Evolutionary conservation across 2,113 vertebrate genomes (phyloP).

Genomic region (Nanorana parkeri): DNA sequence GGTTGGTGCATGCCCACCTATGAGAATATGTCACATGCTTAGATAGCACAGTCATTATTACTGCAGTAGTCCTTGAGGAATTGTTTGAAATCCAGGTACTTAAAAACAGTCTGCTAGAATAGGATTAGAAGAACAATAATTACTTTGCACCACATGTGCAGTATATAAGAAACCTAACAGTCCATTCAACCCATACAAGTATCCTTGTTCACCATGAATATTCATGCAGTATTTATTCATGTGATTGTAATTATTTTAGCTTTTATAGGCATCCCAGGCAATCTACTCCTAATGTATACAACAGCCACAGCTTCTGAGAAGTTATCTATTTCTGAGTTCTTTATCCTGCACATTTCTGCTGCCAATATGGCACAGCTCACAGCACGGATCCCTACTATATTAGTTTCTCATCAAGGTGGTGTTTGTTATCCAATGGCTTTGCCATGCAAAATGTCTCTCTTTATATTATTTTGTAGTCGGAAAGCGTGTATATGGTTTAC

Average conservation of each 20-base stretch:
- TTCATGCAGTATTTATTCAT: neutral
- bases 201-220: neutral
- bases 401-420: neutral
- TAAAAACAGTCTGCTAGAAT: too few relatives aligned
- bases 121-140: too few relatives aligned
- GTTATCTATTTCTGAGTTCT: neutral
- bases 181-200: too few relatives aligned
- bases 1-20: neutral
- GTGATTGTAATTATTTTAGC: neutral
- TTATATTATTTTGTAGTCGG: conserved; percentile 19
- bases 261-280: neutral
- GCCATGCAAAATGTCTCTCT: conserved; percentile 6
- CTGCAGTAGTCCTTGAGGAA: neutral
- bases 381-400: neutral
- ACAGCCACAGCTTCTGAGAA: neutral
- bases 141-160: too few relatives aligned
- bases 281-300: neutral
- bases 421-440: neutral
- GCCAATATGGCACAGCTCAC: neutral
- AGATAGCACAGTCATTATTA: neutral
- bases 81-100: too few relatives aligned
- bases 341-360: neutral
- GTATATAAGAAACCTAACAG: too few relatives aligned
- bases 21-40: neutral
- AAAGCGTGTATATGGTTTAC: conserved; percentile 5